Conservation (phyloP, 2,797 vertebrate genomes). For the Onychomys arenicola region DNA sequence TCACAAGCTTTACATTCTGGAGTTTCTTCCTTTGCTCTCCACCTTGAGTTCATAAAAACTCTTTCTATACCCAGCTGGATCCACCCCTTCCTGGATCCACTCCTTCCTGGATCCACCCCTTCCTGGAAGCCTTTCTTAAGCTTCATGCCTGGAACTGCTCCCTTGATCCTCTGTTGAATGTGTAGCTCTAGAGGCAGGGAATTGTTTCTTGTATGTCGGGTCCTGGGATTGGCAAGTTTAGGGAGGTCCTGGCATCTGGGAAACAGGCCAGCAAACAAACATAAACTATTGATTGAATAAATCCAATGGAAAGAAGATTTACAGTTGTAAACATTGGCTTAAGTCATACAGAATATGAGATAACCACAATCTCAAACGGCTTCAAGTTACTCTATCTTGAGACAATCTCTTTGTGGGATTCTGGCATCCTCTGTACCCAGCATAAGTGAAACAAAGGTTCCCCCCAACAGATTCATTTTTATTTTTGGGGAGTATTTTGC, state of each 20-base stretch:
- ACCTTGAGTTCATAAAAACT: accelerated
- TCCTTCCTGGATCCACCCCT: background rate
- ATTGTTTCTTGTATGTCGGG: background rate
- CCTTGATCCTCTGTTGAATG: accelerated
- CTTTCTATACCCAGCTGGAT: background rate
- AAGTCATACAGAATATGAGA: background rate
- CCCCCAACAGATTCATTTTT: background rate
- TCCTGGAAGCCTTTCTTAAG: background rate
- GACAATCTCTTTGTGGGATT: background rate
- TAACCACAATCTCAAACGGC: background rate
- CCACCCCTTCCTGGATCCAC: too few species aligned
- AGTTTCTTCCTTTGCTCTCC: background rate
- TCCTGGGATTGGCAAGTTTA: background rate
- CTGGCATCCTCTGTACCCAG: background rate
- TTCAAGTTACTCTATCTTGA: background rate
- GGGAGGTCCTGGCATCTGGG: background rate
- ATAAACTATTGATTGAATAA: background rate
- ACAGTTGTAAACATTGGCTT: background rate
- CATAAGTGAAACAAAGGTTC: background rate
- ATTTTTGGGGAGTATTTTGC: background rate
- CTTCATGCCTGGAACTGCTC: background rate
- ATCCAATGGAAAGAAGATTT: background rate
- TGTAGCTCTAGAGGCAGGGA: accelerated
- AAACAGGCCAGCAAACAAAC: background rate
- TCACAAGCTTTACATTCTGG: background rate